Evolutionary conservation across 2,888 invertebrate genomes (phyloP), one percentile per base, ranked within the genome.

Genomic region (Drosophila glabriapex): DNA sequence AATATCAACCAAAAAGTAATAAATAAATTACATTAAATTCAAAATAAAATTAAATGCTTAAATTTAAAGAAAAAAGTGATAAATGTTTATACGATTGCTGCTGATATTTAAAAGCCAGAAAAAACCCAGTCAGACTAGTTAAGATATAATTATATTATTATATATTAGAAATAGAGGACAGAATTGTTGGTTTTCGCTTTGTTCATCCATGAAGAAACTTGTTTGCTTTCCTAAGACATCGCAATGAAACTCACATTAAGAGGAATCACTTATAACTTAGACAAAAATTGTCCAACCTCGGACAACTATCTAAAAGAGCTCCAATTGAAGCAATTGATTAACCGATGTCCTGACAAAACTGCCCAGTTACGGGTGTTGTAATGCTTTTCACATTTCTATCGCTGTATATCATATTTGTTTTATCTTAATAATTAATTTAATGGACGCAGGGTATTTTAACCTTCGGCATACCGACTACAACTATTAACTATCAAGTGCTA

Each of bases 261-360:
- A n/a, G n/a, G 0, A 41, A 43, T 43, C 5, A 1, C 12, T n/a
- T n/a, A 1, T 0, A n/a, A n/a, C n/a, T 10, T n/a, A 3, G 41
- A 41, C 5, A n/a, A n/a, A 3, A 12, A n/a, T n/a, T 41, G 10
- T 4, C 12, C 6, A 3, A 12, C 0, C 1, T 6, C 0, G 43
- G 12, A 43, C 6, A 14, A 22, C 43, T 22, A 14, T 22, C 7
- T 39, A 3, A 39, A 39, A 3, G 0, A 35, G 35, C 14, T 14
- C 5, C 14, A 35, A 16, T 22, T 12, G 0, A 25, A 25, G 1
- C 1, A 7, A 16, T 22, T 9, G 7, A 25, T 9, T 22, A 7
- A 46, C 14, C 4, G 22, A 7, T 46, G 9, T 46, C 4, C 16
- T 1, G 16, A 7, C 2, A 22, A 25, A 22, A 16, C 46, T 7